A percentile compares a stretch with the other conserved stretches of the same genome.
Conservation (phyloP, 2,797 vertebrate species). For the Hybognathus amarus region DNA sequence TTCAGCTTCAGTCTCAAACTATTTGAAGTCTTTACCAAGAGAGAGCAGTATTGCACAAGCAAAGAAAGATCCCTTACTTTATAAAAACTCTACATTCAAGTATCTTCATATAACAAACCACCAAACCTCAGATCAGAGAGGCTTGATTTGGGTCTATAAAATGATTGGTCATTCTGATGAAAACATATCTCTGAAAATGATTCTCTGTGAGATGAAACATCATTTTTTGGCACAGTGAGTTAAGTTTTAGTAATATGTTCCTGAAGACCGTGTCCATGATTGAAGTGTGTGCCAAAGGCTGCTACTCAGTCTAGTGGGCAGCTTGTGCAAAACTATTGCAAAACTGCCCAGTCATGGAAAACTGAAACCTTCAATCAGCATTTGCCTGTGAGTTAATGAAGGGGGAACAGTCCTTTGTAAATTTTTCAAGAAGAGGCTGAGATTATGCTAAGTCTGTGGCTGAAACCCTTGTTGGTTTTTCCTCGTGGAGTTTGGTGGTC, state of each 20-base stretch:
- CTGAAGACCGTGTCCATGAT: slow-evolving; percentile 12
- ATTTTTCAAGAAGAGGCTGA: slow-evolving; percentile 44
- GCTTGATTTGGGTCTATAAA: neutral
- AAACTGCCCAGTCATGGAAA: slow-evolving; percentile 53
- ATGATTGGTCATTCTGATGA: neutral
- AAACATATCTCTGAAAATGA: neutral
- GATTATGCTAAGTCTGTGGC: slow-evolving; percentile 53
- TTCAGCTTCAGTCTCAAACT: neutral
- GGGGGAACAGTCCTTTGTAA: slow-evolving; percentile 44
- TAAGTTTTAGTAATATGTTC: slow-evolving; percentile 13
- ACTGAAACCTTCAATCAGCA: slow-evolving; percentile 49
- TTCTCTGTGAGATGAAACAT: neutral
- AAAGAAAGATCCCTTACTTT: neutral
- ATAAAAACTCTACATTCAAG: neutral
- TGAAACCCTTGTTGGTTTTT: slow-evolving; percentile 53
- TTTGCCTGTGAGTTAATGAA: slow-evolving; percentile 45
- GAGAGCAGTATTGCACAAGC: slow-evolving; percentile 65
- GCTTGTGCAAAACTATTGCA: slow-evolving; percentile 17
- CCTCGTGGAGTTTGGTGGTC: slow-evolving; percentile 55
- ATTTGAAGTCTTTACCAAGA: slow-evolving; percentile 60
- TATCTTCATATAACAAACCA: neutral
- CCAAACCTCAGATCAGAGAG: neutral
- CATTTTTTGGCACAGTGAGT: neutral
- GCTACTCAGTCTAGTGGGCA: slow-evolving; percentile 38
- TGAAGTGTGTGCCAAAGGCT: slow-evolving; percentile 17